Percentiles rank a stretch among this genome's conserved stretches.
These are phyloP conservation scores for Paguma larvata DNA, from an alignment of 2,797 vertebrate species.

Conservation along the genomic window DNA sequence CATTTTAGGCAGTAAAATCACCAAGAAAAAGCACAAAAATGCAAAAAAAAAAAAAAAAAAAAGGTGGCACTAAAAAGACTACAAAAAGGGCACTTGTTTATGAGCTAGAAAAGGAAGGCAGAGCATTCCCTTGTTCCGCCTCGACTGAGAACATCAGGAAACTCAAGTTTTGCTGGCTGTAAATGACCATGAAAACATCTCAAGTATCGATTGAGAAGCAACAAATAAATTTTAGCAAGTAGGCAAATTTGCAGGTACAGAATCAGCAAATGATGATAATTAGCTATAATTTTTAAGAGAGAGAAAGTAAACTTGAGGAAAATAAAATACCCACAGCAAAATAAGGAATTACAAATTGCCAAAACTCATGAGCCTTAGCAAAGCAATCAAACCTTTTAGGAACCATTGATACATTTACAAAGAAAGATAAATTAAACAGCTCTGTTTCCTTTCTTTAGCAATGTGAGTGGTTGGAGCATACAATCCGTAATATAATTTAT, in stretches of 20 bases:
- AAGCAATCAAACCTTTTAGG: neutral
- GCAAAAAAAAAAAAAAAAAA: neutral
- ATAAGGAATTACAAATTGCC: neutral
- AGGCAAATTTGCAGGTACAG: neutral
- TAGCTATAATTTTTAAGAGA: neutral
- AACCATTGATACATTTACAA: neutral
- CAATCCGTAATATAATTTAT: neutral
- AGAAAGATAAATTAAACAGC: neutral
- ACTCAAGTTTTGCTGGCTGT: neutral
- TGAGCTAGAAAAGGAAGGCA: neutral
- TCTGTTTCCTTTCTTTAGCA: neutral
- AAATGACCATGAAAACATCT: neutral
- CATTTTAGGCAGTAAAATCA: neutral
- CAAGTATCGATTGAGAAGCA: neutral
- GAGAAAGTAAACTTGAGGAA: neutral
- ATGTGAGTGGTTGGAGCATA: neutral
- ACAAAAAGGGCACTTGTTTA: neutral
- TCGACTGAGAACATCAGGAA: neutral
- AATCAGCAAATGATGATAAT: neutral
- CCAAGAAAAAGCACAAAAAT: neutral
- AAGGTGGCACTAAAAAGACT: neutral
- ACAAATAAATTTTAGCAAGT: neutral
- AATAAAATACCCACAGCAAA: neutral
- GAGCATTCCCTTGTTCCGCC: neutral
- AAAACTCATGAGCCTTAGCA: neutral